These are phyloP conservation scores for Mixornis gularis DNA, from an alignment of 2,113 vertebrate species.

Conservation along the genomic window DNA sequence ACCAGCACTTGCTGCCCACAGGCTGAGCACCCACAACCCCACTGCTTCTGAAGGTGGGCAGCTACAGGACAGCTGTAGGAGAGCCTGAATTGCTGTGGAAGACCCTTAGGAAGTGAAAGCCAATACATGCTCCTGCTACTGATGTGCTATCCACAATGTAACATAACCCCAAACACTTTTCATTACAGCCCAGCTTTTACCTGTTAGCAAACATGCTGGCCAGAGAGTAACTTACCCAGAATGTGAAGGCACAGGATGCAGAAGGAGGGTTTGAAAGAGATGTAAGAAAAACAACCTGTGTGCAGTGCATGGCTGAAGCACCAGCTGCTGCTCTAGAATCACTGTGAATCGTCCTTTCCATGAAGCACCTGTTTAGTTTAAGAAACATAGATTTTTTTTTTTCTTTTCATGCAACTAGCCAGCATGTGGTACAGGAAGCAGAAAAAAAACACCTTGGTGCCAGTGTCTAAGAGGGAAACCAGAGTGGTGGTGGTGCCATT, in stretches of 20 bases:
- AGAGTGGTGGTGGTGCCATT: neutral
- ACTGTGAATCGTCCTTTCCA: neutral
- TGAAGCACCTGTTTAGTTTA: neutral
- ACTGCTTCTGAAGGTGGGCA: rapidly evolving
- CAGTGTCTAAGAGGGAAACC: neutral
- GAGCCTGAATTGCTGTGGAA: neutral
- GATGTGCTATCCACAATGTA: neutral
- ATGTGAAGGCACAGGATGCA: neutral
- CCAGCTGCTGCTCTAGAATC: neutral
- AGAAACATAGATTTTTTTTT: neutral
- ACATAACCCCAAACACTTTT: neutral
- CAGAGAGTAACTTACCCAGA: neutral
- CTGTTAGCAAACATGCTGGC: neutral
- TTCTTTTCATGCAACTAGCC: neutral
- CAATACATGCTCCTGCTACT: neutral
- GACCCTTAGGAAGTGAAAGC: neutral
- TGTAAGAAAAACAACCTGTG: neutral
- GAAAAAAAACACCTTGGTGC: neutral
- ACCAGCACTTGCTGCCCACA: rapidly evolving
- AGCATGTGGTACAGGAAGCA: neutral
- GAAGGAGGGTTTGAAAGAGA: neutral
- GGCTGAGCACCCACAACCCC: neutral
- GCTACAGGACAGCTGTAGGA: neutral
- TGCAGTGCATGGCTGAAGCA: rapidly evolving
- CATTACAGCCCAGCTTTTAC: neutral